Percentiles rank a stretch among this genome's conserved stretches.
phyloP scores from a whole-genome alignment of 2,113 vertebrate species.

The Urocolius indicus region DNA sequence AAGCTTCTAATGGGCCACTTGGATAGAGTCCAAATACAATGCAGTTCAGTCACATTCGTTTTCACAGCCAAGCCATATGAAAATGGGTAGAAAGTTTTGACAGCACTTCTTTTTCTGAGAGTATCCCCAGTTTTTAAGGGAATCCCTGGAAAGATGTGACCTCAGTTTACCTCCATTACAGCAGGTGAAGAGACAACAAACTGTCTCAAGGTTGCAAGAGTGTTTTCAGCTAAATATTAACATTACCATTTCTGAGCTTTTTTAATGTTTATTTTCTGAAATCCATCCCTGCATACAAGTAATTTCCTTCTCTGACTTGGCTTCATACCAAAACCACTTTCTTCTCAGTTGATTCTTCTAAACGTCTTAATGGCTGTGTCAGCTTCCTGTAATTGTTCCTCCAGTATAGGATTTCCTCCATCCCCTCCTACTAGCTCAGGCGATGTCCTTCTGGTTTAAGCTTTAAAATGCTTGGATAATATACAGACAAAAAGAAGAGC shows the following conservation, averaged over 20 bases:
- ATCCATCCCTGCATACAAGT: background rate
- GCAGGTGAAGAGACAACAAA: background rate
- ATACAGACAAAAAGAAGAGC: slow-evolving; percentile 33
- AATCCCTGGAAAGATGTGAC: background rate
- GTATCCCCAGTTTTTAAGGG: background rate
- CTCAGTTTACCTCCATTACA: background rate
- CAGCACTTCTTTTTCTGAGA: background rate
- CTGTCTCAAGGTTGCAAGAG: background rate
- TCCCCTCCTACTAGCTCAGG: slow-evolving; percentile 60
- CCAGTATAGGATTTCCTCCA: slow-evolving; percentile 78
- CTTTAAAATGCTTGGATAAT: slow-evolving; percentile 35
- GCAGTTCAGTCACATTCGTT: background rate
- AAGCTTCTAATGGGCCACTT: background rate
- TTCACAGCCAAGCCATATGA: background rate
- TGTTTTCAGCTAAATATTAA: background rate
- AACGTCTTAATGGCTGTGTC: slow-evolving; percentile 71
- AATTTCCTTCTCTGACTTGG: slow-evolving; percentile 58
- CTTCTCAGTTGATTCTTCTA: slow-evolving; percentile 70
- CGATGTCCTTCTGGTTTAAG: slow-evolving; percentile 16
- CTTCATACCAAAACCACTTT: slow-evolving; percentile 56
- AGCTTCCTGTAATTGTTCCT: slow-evolving; percentile 82
- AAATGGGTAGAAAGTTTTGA: background rate
- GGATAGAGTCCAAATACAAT: background rate
- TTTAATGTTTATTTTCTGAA: slow-evolving; percentile 44
- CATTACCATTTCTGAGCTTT: background rate